Evolutionary conservation across 1,140 invertebrate genomes (phyloP).

Genomic region (Whitmania pigra): DNA sequence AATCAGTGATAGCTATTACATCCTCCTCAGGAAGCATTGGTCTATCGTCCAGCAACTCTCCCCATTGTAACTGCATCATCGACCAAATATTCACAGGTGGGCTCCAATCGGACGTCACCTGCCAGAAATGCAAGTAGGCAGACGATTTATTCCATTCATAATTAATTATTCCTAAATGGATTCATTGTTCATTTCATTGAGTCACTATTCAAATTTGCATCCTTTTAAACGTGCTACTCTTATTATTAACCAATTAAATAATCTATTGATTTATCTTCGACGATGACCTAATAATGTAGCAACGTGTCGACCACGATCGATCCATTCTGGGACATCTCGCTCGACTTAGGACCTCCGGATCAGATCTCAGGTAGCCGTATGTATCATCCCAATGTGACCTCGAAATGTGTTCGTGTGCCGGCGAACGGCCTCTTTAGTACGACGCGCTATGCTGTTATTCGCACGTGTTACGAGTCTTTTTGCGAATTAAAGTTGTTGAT

Average conservation of each 20-base stretch:
- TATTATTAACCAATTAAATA: too few species aligned
- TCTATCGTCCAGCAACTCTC: constrained; percentile 42
- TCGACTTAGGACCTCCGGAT: constrained; percentile 59
- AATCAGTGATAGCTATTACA: neutral
- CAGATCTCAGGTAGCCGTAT: constrained; percentile 40
- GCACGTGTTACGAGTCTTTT: too few species aligned
- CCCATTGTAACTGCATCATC: constrained; percentile 86
- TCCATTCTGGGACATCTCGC: constrained; percentile 91
- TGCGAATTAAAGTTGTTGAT: too few species aligned
- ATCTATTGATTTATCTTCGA: too few species aligned
- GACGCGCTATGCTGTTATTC: too few species aligned
- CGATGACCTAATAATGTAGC: constrained; percentile 29
- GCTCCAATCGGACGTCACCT: constrained; percentile 89
- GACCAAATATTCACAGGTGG: constrained; percentile 93
- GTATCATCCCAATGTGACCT: constrained; percentile 23
- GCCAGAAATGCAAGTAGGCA: constrained; percentile 74
- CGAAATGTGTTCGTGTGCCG: too few species aligned
- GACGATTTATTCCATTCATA: neutral
- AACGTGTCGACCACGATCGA: constrained; percentile 83
- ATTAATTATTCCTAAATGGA: constrained; percentile 18
- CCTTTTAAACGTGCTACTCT: too few species aligned
- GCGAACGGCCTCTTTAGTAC: too few species aligned
- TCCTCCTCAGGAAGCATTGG: constrained; percentile 38
- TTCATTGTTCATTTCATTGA: constrained; percentile 12
- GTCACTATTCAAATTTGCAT: too few species aligned